These are phyloP conservation scores for Holothuria leucospilota DNA, from an alignment of 53 echinoderm and acorn worm genomes.

Conservation along the genomic window DNA sequence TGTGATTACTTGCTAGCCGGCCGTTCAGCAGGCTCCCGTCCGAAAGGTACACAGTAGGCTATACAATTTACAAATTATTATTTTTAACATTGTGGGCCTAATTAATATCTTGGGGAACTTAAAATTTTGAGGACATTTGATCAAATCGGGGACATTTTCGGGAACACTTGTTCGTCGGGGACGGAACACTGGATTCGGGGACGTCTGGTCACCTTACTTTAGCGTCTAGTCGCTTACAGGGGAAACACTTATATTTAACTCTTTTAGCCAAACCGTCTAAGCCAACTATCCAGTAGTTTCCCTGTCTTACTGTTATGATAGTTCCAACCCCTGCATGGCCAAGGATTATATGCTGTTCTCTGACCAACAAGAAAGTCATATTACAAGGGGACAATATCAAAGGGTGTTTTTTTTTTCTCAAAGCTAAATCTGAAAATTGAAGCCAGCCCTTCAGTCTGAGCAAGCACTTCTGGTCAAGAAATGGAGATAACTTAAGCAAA, in stretches of 20 bases:
- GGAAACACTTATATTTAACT: neutral
- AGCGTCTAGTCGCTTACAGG: neutral
- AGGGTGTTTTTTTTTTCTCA: neutral
- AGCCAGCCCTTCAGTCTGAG: neutral
- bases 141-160: too few species aligned
- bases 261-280: neutral
- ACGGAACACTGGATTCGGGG: too few species aligned
- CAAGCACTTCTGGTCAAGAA: neutral
- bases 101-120: too few species aligned
- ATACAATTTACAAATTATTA: too few species aligned
- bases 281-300: neutral
- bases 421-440: neutral
- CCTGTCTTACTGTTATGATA: neutral
- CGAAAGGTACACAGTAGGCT: too few species aligned
- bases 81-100: too few species aligned
- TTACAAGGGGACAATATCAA: neutral
- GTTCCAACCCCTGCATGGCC: neutral
- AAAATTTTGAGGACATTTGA: too few species aligned
- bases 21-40: too few species aligned
- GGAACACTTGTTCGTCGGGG: too few species aligned
- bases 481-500: too few species aligned
- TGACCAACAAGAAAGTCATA: neutral
- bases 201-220: too few species aligned
- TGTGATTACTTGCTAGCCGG: too few species aligned
- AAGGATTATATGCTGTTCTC: neutral